These are phyloP conservation scores for Ameiurus melas DNA, from an alignment of 2,113 vertebrate species.

Conservation along the genomic window DNA sequence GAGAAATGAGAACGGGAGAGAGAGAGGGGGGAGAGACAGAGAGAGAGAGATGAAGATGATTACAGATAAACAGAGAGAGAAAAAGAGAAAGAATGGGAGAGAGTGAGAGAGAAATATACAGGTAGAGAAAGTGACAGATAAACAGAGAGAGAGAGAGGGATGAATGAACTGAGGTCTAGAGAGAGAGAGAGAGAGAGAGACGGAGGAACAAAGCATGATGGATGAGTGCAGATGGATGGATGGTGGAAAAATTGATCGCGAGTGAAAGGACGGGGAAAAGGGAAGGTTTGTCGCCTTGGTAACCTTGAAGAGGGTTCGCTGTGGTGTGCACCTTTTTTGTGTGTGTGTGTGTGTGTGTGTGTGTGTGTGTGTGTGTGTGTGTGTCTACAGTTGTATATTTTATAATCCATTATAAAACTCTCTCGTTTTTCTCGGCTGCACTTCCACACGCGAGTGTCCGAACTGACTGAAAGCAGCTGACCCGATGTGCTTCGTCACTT, in stretches of 20 bases:
- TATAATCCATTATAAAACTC: too few species aligned
- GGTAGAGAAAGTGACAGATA: neutral
- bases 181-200: neutral
- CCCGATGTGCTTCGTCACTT: neutral
- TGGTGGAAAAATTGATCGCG: neutral
- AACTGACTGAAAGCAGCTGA: neutral
- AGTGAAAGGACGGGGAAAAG: neutral
- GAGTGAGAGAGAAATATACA: neutral
- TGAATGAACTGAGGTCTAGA: neutral
- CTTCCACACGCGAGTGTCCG: too few species aligned
- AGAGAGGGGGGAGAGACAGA: neutral
- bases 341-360: neutral
- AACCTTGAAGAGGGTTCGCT: neutral
- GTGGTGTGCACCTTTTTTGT: neutral
- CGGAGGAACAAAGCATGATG: conserved; percentile 9
- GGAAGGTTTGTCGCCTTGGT: neutral
- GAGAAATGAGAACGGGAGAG: neutral
- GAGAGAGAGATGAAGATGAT: neutral
- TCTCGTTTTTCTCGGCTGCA: too few species aligned
- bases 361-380: neutral
- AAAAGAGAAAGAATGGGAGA: neutral
- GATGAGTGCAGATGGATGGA: conserved; percentile 24
- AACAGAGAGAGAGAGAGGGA: neutral
- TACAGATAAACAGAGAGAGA: neutral
- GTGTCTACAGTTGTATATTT: neutral